Conservation (phyloP, 2,113 vertebrate species). For the Pseudolaguvia tuberculata region DNA sequence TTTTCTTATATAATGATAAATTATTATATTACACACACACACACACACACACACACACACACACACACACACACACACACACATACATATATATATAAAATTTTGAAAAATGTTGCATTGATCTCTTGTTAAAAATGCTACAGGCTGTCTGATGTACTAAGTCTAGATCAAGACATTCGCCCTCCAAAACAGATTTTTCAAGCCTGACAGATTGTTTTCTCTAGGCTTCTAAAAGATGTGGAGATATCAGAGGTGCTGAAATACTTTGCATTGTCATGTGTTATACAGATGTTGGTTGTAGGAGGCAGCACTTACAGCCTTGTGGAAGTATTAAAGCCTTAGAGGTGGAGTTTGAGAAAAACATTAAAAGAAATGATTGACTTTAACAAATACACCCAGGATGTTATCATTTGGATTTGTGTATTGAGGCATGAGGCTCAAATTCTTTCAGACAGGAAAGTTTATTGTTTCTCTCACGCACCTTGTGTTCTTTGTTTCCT, state of each 20-base stretch:
- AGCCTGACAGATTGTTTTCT: constrained; percentile 45
- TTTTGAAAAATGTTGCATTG: not conserved
- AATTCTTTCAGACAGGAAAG: constrained; percentile 10
- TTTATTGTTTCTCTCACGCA: constrained; percentile 47
- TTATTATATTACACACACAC: no score
- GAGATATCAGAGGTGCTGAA: constrained; percentile 55
- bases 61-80: no score
- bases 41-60: no score
- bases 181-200: constrained; percentile 20
- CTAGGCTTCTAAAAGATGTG: constrained; percentile 44
- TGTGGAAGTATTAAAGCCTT: constrained; percentile 38
- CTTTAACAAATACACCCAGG: constrained; percentile 30
- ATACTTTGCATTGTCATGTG: constrained; percentile 64
- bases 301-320: constrained; percentile 43
- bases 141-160: not conserved
- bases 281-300: constrained; percentile 55
- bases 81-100: no score
- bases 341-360: constrained; percentile 25
- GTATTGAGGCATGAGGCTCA: constrained; percentile 24
- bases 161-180: constrained; percentile 44
- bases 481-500: constrained; percentile 41
- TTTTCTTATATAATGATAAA: constrained; percentile 17
- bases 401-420: constrained; percentile 30
- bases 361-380: constrained; percentile 29
- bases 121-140: constrained; percentile 26